A percentile compares a stretch with the other conserved stretches of the same genome.
Evolutionary conservation across 2,113 vertebrate species (phyloP).

Genomic region (Melanotaenia duboulayi): DNA sequence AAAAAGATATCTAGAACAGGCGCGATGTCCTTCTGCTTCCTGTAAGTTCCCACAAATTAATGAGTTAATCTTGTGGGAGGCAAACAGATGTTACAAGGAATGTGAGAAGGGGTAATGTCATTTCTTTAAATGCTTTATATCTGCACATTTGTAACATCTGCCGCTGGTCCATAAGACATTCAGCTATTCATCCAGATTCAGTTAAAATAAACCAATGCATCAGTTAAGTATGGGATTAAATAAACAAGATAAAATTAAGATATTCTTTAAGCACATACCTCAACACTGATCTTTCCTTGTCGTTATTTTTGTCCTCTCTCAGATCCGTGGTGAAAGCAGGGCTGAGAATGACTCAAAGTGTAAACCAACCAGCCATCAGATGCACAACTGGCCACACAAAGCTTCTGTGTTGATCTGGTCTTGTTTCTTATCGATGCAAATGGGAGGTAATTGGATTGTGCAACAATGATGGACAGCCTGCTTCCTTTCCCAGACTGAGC

Average conservation of each 20-base stretch:
- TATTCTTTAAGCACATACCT: slow-evolving; percentile 35
- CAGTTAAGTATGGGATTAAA: not conserved
- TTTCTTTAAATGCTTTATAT: not conserved
- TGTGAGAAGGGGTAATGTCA: slow-evolving; percentile 1
- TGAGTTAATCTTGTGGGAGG: slow-evolving; percentile 68
- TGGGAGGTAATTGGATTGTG: slow-evolving; percentile 71
- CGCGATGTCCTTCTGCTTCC: slow-evolving; percentile 66
- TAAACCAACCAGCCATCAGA: slow-evolving; percentile 19
- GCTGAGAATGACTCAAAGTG: slow-evolving; percentile 17
- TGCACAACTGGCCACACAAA: slow-evolving; percentile 23
- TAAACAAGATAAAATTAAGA: not conserved
- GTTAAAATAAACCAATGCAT: not conserved
- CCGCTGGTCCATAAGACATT: too few relatives aligned
- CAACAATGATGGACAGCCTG: slow-evolving; percentile 69
- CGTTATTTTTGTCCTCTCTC: not conserved
- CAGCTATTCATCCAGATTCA: not conserved
- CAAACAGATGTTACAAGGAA: slow-evolving; percentile 64
- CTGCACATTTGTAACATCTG: slow-evolving; percentile 5
- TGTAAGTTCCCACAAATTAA: slow-evolving; percentile 64
- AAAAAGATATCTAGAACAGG: slow-evolving; percentile 22
- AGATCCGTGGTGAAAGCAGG: slow-evolving; percentile 1
- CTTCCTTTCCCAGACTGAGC: slow-evolving; percentile 81
- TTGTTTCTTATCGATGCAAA: slow-evolving; percentile 54
- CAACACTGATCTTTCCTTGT: not conserved
- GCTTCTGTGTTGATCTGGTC: slow-evolving; percentile 53